Conservation (phyloP, 2,888 invertebrate species). For the Agrotis exclamationis region DNA sequence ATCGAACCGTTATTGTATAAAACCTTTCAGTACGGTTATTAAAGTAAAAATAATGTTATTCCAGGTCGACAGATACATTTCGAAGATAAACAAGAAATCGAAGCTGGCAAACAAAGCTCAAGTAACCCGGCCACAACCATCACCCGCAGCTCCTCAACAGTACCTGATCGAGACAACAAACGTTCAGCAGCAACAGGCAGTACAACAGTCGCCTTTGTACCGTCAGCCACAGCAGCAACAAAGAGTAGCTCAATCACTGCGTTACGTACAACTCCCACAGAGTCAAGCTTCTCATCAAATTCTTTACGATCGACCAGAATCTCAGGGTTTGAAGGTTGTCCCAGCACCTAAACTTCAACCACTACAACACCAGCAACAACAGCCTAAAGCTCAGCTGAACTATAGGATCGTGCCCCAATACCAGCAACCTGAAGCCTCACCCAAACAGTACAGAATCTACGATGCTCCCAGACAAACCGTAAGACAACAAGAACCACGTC, state of each 20-base stretch:
- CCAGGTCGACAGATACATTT: slow-evolving; percentile 86
- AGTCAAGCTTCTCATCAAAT: slow-evolving; percentile 75
- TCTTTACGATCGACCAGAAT: slow-evolving; percentile 83
- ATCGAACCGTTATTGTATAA: too few species aligned
- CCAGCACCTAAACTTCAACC: slow-evolving; percentile 85
- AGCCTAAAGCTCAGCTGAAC: slow-evolving; percentile 73
- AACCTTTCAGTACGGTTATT: background rate
- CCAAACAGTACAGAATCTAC: slow-evolving; percentile 84
- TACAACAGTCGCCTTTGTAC: slow-evolving; percentile 71
- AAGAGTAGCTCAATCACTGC: slow-evolving; percentile 68
- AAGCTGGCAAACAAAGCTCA: slow-evolving; percentile 84
- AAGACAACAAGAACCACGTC: slow-evolving; percentile 80
- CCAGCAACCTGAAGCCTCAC: slow-evolving; percentile 82
- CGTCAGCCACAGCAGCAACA: slow-evolving; percentile 77
- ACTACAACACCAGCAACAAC: slow-evolving; percentile 61
- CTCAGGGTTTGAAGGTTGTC: slow-evolving; percentile 86
- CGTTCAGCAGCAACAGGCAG: slow-evolving; percentile 79
- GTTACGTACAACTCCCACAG: slow-evolving; percentile 72
- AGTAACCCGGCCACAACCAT: slow-evolving; percentile 74
- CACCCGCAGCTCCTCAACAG: slow-evolving; percentile 85
- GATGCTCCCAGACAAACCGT: slow-evolving; percentile 80
- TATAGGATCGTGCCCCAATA: slow-evolving; percentile 83
- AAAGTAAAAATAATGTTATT: slow-evolving; percentile 56
- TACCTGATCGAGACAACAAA: slow-evolving; percentile 89
- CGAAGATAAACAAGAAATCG: slow-evolving; percentile 85